Evolutionary conservation across 2,888 invertebrate genomes (phyloP), one percentile per base, ranked within the genome.

Genomic region (Apomyelois bistriatella): DNA sequence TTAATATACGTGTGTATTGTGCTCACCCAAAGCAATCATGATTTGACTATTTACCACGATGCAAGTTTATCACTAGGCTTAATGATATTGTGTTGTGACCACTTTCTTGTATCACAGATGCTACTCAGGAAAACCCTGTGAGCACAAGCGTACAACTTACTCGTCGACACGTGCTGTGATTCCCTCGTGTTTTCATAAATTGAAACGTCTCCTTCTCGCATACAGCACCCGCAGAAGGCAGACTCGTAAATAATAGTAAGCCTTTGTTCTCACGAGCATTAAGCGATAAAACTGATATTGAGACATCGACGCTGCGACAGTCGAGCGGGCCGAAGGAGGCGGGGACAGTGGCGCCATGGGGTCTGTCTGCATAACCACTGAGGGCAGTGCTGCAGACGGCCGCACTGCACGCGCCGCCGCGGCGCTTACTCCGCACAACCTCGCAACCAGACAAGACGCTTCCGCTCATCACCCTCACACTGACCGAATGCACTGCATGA

Each of bases 171-270:
- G 82, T 82, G 82, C 82, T 81, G 83, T 78, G 83, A 80, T 82
- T 77, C 72, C 76, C 80, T 79, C 83, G 87, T 82, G 86, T 85
- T 83, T 72, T 82, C 79, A 84, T 86, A 79, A 73, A 71, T 84
- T 80, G 90, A 91, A 91, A 92, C 91, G 94, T 93, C 93, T 94
- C 94, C 94, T 94, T 94, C 94, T 94, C 94, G 92, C 91, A 92
- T 94, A 94, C 94, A 94, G 94, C 94, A 94, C 92, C 93, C 93
- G 94, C 94, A 93, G 94, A 94, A 94, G 94, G 94, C 92, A 93
- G 93, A 92, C 80, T 70, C 76, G 73, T 85, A 77, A 74, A 84
- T 84, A 74, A 84, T 84, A 82, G 88, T 90, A 91, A 87, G 88
- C 91, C 91, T 90, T 85, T 86, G 82, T 88, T 87, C 83, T 90